phyloP scores from a whole-genome alignment of 2,113 vertebrate genomes.

The Salvator merianae region DNA sequence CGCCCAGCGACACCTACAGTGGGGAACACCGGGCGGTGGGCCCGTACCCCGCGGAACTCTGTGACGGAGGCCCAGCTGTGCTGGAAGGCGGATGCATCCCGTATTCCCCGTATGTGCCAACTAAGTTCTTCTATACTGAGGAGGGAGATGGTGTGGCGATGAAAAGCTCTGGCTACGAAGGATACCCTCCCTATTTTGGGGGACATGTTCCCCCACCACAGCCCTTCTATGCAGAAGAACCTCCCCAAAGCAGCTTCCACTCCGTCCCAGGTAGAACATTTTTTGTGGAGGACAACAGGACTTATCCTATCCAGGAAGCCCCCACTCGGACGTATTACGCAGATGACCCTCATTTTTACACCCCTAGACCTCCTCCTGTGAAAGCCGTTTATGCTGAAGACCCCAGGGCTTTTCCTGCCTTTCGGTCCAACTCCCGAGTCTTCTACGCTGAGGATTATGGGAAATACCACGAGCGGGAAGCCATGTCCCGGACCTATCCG shows the following conservation, averaged over 20 bases:
- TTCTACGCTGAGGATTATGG: slow-evolving; percentile 83
- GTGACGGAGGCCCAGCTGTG: slow-evolving; percentile 78
- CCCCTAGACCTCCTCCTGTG: slow-evolving; percentile 70
- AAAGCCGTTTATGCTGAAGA: slow-evolving; percentile 80
- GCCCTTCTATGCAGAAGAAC: slow-evolving; percentile 61
- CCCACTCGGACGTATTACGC: slow-evolving; percentile 79
- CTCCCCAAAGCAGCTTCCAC: slow-evolving; percentile 52
- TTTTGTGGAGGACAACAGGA: slow-evolving; percentile 80
- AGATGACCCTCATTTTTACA: slow-evolving; percentile 73
- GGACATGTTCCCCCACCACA: slow-evolving; percentile 39
- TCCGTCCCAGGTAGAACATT: slow-evolving; percentile 70
- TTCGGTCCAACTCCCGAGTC: slow-evolving; percentile 66
- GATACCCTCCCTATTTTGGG: slow-evolving; percentile 60
- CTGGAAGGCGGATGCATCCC: slow-evolving; percentile 80
- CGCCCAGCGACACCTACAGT: slow-evolving; percentile 89
- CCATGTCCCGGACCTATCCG: slow-evolving; percentile 70
- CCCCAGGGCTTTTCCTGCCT: slow-evolving; percentile 71
- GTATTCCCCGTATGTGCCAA: slow-evolving; percentile 82
- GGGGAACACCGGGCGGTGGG: slow-evolving; percentile 82
- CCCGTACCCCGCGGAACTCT: slow-evolving; percentile 71
- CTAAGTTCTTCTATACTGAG: slow-evolving; percentile 90
- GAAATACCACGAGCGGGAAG: slow-evolving; percentile 82
- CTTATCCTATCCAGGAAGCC: slow-evolving; percentile 81
- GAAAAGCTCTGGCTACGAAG: slow-evolving; percentile 63
- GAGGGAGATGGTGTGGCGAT: slow-evolving; percentile 72